Percentiles rank a stretch among this genome's conserved stretches.
phyloP scores from a whole-genome alignment of 2,888 invertebrate genomes.

The Pollenia griseotomentosa region DNA sequence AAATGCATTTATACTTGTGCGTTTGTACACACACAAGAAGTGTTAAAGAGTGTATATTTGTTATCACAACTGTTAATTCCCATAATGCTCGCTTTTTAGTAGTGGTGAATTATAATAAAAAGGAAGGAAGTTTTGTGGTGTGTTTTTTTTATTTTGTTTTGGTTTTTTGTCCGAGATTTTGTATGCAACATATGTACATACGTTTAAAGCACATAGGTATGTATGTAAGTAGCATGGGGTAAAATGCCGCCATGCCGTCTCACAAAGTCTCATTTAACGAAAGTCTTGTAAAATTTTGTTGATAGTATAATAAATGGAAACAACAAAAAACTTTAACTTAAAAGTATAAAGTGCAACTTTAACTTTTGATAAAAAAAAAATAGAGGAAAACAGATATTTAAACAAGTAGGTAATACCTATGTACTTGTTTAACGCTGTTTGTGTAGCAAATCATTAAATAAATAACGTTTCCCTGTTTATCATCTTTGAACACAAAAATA shows the following conservation, averaged over 20 bases:
- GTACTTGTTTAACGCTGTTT: no score
- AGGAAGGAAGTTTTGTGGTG: conserved; percentile 80
- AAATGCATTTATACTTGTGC: not conserved
- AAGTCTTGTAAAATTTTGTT: conserved; percentile 42
- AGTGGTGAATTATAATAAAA: conserved; percentile 46
- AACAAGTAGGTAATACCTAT: no score
- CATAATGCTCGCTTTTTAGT: conserved; percentile 30
- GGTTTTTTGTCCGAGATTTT: conserved; percentile 33
- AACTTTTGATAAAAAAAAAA: conserved; percentile 19
- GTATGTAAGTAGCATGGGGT: conserved; percentile 45
- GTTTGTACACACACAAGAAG: not conserved
- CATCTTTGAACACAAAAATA: no score
- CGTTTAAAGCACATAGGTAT: not conserved
- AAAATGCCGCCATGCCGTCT: conserved; percentile 69
- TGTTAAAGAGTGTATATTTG: not conserved
- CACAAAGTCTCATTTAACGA: conserved; percentile 52
- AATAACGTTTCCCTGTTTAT: no score
- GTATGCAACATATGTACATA: conserved; percentile 48
- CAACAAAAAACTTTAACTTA: not conserved
- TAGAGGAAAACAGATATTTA: not conserved
- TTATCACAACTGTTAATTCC: conserved; percentile 27
- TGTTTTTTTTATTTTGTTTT: conserved; percentile 58
- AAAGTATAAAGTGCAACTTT: conserved; percentile 1
- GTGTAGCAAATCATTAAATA: no score
- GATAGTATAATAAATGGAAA: conserved; percentile 17